Conservation (phyloP, 2,888 invertebrate species). For the Metalampra italica region DNA sequence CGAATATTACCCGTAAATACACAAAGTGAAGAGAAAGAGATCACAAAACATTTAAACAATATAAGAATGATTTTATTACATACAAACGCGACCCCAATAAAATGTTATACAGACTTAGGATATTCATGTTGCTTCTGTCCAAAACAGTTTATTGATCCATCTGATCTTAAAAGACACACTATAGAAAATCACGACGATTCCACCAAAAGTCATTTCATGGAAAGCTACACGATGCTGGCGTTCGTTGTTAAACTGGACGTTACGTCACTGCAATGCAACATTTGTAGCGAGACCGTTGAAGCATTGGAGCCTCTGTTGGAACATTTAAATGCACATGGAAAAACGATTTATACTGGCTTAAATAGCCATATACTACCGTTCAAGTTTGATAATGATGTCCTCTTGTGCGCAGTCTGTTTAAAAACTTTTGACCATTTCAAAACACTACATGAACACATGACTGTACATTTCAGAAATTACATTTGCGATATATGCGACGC, state of each 20-base stretch:
- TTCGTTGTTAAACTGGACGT: constrained; percentile 28
- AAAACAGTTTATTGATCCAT: constrained; percentile 27
- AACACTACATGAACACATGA: constrained; percentile 23
- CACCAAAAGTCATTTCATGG: constrained; percentile 17
- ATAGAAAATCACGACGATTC: constrained; percentile 23
- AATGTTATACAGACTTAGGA: constrained; percentile 21
- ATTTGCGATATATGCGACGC: constrained; percentile 8
- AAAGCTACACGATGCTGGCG: constrained; percentile 21
- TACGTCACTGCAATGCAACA: constrained; percentile 33
- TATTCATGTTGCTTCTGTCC: constrained; percentile 42
- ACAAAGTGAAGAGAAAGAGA: neutral
- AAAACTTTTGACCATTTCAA: constrained; percentile 30
- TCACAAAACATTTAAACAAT: constrained; percentile 14
- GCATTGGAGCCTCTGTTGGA: constrained; percentile 27
- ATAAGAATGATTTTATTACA: constrained; percentile 28
- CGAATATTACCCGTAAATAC: neutral
- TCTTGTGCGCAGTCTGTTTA: constrained; percentile 33
- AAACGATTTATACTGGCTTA: constrained; percentile 28
- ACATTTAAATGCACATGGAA: constrained; percentile 33
- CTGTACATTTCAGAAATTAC: constrained; percentile 13
- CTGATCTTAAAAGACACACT: constrained; percentile 39
- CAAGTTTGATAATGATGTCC: constrained; percentile 25
- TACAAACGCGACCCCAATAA: constrained; percentile 47
- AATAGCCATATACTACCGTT: constrained; percentile 40
- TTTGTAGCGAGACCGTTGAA: constrained; percentile 26